Evolutionary conservation across 2,888 invertebrate species (phyloP).

Genomic region (Andrena haemorrhoa): DNA sequence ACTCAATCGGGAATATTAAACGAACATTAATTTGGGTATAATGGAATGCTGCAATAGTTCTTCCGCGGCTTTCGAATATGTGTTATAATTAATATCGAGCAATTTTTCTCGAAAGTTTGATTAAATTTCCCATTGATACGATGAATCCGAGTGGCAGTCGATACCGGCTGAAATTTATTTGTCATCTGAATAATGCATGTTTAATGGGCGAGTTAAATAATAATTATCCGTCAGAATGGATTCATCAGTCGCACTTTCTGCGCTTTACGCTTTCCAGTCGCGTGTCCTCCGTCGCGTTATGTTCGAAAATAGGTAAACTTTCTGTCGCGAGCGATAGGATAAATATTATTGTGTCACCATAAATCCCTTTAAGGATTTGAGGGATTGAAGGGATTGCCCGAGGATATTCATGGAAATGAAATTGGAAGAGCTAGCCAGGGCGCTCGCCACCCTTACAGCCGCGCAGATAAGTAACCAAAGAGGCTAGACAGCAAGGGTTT

Average conservation of each 20-base stretch:
- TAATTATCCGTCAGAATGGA: conserved; percentile 1
- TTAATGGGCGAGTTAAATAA: background rate
- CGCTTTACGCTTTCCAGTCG: background rate
- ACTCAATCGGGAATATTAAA: background rate
- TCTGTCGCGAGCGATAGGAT: too few species aligned
- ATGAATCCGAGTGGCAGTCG: background rate
- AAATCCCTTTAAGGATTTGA: background rate
- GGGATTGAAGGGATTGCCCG: background rate
- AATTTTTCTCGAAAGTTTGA: conserved; percentile 15
- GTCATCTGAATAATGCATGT: conserved; percentile 7
- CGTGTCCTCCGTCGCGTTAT: background rate
- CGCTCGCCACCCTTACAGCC: background rate
- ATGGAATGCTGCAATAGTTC: background rate
- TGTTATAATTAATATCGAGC: conserved; percentile 24
- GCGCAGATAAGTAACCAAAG: conserved; percentile 53
- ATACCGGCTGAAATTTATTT: conserved; percentile 1
- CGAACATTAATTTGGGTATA: conserved; percentile 8
- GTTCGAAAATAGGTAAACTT: too few species aligned
- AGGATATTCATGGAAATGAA: background rate
- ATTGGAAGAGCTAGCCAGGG: background rate
- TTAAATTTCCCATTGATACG: background rate
- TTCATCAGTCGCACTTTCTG: background rate
- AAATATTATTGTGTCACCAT: too few species aligned
- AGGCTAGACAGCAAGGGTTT: conserved; percentile 56
- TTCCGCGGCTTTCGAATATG: background rate